phyloP scores from a whole-genome alignment of 2,888 invertebrate genomes.

The Lasioglossum morio region DNA sequence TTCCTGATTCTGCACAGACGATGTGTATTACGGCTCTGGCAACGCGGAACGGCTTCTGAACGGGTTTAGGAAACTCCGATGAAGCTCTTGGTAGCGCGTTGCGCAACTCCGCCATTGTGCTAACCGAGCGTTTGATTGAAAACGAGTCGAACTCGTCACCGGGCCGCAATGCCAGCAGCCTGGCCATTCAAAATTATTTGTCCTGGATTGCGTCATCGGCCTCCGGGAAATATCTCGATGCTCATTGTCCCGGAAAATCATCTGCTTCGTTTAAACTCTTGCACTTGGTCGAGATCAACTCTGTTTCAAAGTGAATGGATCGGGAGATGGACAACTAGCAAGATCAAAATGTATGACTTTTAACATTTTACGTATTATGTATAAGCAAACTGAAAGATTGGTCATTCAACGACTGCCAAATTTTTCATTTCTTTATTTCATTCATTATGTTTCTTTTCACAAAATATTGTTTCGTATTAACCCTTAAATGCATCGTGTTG shows the following conservation, averaged over 20 bases:
- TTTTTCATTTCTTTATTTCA: too few relatives aligned
- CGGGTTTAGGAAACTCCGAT: constrained; percentile 9
- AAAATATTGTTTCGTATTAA: too few relatives aligned
- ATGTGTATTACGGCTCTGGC: background rate
- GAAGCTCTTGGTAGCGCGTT: constrained; percentile 4
- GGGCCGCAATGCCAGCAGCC: background rate
- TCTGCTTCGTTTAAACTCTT: background rate
- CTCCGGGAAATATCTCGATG: background rate
- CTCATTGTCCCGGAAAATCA: background rate
- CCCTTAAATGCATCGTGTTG: too few relatives aligned
- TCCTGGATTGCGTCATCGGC: background rate
- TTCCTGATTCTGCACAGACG: constrained; percentile 78
- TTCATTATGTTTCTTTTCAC: too few relatives aligned
- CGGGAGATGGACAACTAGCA: too few relatives aligned
- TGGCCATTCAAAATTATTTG: background rate
- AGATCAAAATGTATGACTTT: too few relatives aligned
- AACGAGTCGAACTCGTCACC: background rate
- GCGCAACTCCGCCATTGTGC: background rate
- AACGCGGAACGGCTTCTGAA: constrained; percentile 21
- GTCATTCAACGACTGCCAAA: too few relatives aligned
- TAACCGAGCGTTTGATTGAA: background rate
- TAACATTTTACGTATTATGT: too few relatives aligned
- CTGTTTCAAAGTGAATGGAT: too few relatives aligned
- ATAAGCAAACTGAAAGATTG: too few relatives aligned
- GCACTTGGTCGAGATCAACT: too few relatives aligned